Percentiles rank a stretch among this genome's conserved stretches.
Evolutionary conservation across 2,113 vertebrate species (phyloP).

Genomic region (Bufo gargarizans): DNA sequence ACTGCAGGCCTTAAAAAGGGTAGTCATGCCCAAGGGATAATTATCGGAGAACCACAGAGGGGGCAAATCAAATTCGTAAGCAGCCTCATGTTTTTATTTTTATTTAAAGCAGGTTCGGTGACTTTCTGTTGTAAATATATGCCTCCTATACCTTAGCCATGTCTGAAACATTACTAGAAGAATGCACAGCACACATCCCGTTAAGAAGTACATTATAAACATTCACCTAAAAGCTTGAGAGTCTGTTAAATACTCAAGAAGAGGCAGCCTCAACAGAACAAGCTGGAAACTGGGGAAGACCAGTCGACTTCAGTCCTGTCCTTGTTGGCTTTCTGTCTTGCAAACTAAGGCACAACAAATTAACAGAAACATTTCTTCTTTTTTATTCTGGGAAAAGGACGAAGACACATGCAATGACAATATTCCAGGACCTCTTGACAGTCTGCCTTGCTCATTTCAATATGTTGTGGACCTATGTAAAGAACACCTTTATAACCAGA

Average conservation of each 20-base stretch:
- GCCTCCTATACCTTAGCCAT: conserved; percentile 73
- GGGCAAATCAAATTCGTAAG: conserved; percentile 59
- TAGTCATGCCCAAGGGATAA: conserved; percentile 56
- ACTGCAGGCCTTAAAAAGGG: conserved; percentile 66
- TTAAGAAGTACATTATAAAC: neutral
- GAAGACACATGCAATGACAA: conserved; percentile 53
- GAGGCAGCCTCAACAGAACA: conserved; percentile 6
- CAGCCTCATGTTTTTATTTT: conserved; percentile 66
- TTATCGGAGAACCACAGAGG: conserved; percentile 38
- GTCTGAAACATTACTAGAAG: conserved; percentile 22
- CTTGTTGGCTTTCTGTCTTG: neutral
- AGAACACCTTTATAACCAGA: conserved; percentile 56
- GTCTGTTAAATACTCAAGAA: neutral
- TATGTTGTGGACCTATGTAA: conserved; percentile 47
- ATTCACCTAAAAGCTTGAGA: conserved; percentile 29
- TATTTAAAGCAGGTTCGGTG: conserved; percentile 64
- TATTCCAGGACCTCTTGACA: conserved; percentile 59
- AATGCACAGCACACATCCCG: conserved; percentile 61
- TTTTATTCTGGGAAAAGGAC: conserved; percentile 60
- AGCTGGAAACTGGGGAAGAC: neutral
- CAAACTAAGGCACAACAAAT: conserved; percentile 37
- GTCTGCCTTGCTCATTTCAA: conserved; percentile 61
- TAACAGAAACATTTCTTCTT: conserved; percentile 46
- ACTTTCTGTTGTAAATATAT: conserved; percentile 71
- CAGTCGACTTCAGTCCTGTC: neutral